phyloP scores from a whole-genome alignment of 2,797 vertebrate genomes.

The Gallinago solitaria region DNA sequence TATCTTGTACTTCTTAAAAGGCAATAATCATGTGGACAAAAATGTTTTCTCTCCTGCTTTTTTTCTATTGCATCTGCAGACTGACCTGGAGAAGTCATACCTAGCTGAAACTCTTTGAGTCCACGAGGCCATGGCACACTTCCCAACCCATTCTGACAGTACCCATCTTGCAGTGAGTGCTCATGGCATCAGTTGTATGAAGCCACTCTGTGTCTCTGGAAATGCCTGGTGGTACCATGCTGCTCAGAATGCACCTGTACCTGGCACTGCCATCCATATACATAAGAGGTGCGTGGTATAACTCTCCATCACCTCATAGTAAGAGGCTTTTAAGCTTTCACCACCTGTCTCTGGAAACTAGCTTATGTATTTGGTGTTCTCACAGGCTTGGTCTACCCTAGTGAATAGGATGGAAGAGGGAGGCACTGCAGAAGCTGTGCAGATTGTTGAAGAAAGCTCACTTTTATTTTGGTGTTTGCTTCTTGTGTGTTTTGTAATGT shows the following conservation, averaged over 20 bases:
- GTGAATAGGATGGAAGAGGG: background rate
- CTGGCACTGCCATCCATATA: background rate
- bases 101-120: background rate
- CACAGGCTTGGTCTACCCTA: background rate
- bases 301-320: fast-evolving
- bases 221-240: background rate
- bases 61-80: background rate
- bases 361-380: background rate
- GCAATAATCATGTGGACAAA: background rate
- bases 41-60: background rate
- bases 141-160: background rate
- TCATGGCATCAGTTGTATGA: background rate
- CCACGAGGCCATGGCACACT: fast-evolving
- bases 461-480: background rate
- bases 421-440: background rate
- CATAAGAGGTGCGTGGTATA: background rate
- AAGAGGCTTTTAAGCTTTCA: background rate
- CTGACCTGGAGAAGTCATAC: background rate
- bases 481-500: background rate
- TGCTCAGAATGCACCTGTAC: background rate
- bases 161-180: background rate
- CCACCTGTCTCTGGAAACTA: background rate
- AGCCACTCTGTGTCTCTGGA: background rate
- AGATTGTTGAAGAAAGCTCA: background rate
- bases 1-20: background rate